Evolutionary conservation across 2,888 invertebrate species (phyloP), one percentile per base, ranked within the genome.

Genomic region (Cephalotes varians): DNA sequence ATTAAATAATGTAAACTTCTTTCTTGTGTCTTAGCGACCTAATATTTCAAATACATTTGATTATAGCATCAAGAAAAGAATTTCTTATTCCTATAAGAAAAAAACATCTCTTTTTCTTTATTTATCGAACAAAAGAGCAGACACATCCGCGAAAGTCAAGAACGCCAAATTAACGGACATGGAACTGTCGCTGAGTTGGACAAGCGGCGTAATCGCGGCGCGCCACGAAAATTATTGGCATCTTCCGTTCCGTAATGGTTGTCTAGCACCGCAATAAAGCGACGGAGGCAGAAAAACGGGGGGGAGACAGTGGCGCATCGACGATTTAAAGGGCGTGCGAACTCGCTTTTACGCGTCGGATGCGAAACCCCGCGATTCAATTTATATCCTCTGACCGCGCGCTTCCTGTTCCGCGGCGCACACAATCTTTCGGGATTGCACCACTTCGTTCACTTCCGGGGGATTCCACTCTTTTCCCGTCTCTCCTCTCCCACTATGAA

Each of bases 261-360:
- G 91, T 91, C 91, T 87, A 88, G 81, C 88, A 87, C 60, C 79
- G 88, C 88, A 83, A 85, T 83, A 84, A 77, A 83, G 51, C 84
- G 28, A 71, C 44, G 67, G 44, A 12, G 31, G n/a, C 12, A 65
- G 62, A 47, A 62, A 72, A 72, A 85, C 84, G 87, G 87, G 86
- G 87, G 87, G 83, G 87, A 88, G 86, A 83, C 86, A 82, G 62
- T 47, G 85, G 83, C 80, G 67, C 79, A 76, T 90, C 87, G 85
- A 84, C 91, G 91, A 93, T 93, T 93, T 93, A 93, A 93, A 93
- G 93, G 93, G 93, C 92, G 93, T 92, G 93, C 92, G 90, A 91
- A 89, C 88, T 91, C 88, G 82, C 86, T 92, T 92, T 93, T 92
- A 92, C 92, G 91, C 91, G 91, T 91, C 92, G 92, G 92, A 92